A percentile compares a stretch with the other conserved stretches of the same genome.
These are phyloP conservation scores for Sphaerophoria rueppellii DNA, from an alignment of 2,888 invertebrate species.

Conservation along the genomic window DNA sequence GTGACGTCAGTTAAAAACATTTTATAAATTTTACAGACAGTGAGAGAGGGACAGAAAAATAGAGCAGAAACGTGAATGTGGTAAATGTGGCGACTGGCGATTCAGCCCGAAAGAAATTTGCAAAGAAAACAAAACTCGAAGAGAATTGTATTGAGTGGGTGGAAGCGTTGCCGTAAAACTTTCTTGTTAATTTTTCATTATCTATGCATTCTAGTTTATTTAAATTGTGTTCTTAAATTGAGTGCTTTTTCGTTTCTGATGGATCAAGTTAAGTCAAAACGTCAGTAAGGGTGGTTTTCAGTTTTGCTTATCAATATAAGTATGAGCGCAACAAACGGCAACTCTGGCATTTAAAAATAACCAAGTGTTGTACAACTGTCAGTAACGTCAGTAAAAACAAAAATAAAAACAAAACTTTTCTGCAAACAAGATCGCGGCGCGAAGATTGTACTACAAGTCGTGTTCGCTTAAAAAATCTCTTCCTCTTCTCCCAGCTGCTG, in stretches of 20 bases:
- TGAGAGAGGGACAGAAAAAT: not conserved
- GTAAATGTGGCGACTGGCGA: not conserved
- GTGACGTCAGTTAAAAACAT: constrained; percentile 71
- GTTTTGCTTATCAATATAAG: too few relatives aligned
- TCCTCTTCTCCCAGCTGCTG: constrained; percentile 41
- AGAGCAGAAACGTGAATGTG: not conserved
- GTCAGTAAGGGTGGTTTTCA: too few relatives aligned
- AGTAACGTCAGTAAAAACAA: constrained; percentile 46
- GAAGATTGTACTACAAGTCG: constrained; percentile 61
- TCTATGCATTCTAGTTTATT: too few relatives aligned
- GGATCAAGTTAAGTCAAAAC: too few relatives aligned
- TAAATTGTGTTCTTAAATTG: too few relatives aligned
- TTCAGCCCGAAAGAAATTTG: constrained; percentile 23
- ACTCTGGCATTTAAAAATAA: not conserved
- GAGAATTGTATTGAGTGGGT: constrained; percentile 17
- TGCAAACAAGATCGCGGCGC: constrained; percentile 51
- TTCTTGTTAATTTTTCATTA: too few relatives aligned
- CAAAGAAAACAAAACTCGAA: constrained; percentile 45
- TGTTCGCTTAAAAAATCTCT: constrained; percentile 65
- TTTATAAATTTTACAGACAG: constrained; percentile 62
- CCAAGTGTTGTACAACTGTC: constrained; percentile 28
- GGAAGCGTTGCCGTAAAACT: not conserved
- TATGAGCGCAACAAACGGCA: too few relatives aligned
- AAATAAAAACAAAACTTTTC: not conserved
- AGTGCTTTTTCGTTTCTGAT: too few relatives aligned